Conservation (phyloP, 1,140 invertebrate genomes). For the Sesamia nonagrioides region DNA sequence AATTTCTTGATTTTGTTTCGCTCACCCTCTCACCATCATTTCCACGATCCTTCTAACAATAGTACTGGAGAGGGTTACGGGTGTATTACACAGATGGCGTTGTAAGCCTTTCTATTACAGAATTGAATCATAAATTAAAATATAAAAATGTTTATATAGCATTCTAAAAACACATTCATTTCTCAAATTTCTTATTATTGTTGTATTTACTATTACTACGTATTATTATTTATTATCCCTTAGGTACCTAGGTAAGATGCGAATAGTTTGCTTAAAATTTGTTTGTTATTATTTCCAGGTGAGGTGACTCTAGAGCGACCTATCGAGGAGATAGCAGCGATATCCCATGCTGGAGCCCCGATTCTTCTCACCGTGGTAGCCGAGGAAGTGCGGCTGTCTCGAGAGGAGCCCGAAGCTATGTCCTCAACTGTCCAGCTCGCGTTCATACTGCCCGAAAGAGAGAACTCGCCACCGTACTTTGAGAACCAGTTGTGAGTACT, state of each 20-base stretch:
- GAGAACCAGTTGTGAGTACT: constrained; percentile 91
- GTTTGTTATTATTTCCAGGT: constrained; percentile 87
- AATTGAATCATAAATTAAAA: too few relatives aligned
- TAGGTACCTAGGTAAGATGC: too few relatives aligned
- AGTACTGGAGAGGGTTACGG: background rate
- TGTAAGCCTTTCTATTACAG: too few relatives aligned
- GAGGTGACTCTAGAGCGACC: constrained; percentile 92
- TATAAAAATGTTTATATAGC: too few relatives aligned
- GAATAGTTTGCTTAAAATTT: too few relatives aligned
- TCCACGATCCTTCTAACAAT: too few relatives aligned
- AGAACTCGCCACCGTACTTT: constrained; percentile 92
- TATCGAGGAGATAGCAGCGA: constrained; percentile 92
- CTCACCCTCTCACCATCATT: too few relatives aligned
- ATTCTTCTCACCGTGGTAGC: constrained; percentile 94
- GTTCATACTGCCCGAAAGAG: constrained; percentile 92
- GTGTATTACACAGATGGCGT: background rate
- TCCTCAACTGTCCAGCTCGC: constrained; percentile 93
- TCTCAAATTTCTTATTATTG: too few relatives aligned
- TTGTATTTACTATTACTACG: too few relatives aligned
- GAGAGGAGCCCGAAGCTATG: constrained; percentile 92
- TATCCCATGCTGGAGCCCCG: constrained; percentile 92
- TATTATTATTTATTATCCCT: too few relatives aligned
- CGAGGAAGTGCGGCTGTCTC: constrained; percentile 92
- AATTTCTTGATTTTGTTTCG: background rate
- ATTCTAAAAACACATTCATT: too few relatives aligned